These are phyloP conservation scores for Rhynchomys soricoides DNA, from an alignment of 2,113 vertebrate species.

Conservation along the genomic window DNA sequence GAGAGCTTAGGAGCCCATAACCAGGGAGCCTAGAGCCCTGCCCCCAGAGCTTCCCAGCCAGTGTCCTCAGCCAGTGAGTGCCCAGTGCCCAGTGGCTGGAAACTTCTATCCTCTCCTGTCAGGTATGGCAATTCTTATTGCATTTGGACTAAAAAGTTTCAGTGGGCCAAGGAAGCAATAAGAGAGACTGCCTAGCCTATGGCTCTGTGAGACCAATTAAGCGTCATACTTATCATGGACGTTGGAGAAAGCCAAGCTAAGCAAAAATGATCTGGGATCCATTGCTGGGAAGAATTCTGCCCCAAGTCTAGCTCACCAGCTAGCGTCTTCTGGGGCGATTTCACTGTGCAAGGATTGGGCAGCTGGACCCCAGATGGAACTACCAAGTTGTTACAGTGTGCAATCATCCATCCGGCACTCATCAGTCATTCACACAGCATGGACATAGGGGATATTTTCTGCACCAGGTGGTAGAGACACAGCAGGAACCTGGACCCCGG, in stretches of 20 bases:
- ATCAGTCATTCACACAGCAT: neutral
- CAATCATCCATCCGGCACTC: too few relatives aligned
- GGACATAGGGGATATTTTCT: too few relatives aligned
- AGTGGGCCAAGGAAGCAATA: neutral
- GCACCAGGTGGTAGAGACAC: neutral
- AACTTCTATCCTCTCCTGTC: neutral
- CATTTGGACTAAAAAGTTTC: neutral
- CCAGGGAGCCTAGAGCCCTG: neutral
- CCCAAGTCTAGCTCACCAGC: neutral
- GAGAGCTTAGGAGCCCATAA: too few relatives aligned
- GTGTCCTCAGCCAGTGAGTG: accelerated
- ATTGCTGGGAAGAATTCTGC: neutral
- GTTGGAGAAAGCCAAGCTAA: neutral
- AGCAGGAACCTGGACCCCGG: neutral
- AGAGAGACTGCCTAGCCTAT: neutral
- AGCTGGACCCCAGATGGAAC: neutral
- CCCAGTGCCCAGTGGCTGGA: neutral
- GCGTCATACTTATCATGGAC: neutral
- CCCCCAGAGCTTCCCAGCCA: neutral
- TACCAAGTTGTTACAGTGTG: neutral
- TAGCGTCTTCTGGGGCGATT: neutral
- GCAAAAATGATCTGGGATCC: neutral
- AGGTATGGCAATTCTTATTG: neutral
- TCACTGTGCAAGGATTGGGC: neutral
- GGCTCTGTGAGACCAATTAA: neutral